Base-by-base conservation (phyloP, 2,113 vertebrate species). In the Ascaphus truei region DNA sequence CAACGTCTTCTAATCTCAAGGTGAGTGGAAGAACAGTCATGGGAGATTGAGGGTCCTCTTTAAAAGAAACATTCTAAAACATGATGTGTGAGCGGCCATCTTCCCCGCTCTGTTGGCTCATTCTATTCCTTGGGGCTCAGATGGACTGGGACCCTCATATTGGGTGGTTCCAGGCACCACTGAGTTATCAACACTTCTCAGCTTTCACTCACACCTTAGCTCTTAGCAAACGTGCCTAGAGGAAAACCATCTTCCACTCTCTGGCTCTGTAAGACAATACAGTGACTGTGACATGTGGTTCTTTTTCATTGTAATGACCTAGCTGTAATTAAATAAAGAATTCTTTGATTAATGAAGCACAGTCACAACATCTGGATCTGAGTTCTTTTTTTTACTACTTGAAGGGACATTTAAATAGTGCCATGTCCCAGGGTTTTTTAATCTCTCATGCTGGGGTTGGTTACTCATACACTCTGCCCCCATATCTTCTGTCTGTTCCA, bases 241-340 rank as follows among this genome's bases (percentile, higher is more conserved):
- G 52, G 69, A 57, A 13, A 43, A 60, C 26, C 20, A 76, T 71
- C 7, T 43, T 76, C 73, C 62, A 73, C 77, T 34, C 0, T 62
- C 69, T 74, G 8, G 63, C 52, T 64, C 60, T 57, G 60, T 60
- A 68, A 53, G 79, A 80, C 81, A 73, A 72, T 81, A 80, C 80
- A 78, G 80, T 82, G 79, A 84, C 80, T 73, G 77, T 84, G 80
- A 78, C 77, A 81, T 75, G 77, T 81, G 84, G 80, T 80, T 84
- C 79, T 81, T 80, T 84, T 86, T 86, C 82, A 83, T 77, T 86
- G 83, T 86, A 86, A 81, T 12, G 11, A 80, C 53, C 67, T 77
- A 66, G 71, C 75, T 26, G 76, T 76, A 80, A 74, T 75, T 43
- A 77, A 79, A 82, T 84, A 82, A 86, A 82, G 72, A 75, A 77